Conservation (phyloP, 2,113 vertebrate genomes). For the Nematolebias whitei region DNA sequence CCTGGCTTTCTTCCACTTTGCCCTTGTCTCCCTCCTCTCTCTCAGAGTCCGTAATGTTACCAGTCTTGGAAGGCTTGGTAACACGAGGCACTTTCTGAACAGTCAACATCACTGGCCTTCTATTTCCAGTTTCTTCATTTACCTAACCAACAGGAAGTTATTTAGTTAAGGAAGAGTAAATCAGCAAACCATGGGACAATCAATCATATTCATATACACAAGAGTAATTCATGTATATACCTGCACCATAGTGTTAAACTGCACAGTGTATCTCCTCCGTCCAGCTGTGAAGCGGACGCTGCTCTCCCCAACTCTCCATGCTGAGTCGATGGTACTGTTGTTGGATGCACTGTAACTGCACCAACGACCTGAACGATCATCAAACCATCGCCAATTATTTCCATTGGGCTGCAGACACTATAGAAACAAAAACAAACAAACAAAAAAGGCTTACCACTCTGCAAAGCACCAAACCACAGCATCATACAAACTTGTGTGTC, state of each 20-base stretch:
- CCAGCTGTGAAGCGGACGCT: conserved; percentile 95
- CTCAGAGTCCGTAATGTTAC: conserved; percentile 84
- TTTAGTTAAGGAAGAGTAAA: conserved; percentile 6
- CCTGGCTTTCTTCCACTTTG: conserved; percentile 71
- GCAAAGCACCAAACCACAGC: not conserved
- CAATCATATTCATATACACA: not conserved
- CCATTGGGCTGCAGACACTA: conserved; percentile 92
- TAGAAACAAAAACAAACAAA: not conserved
- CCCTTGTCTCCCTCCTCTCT: conserved; percentile 84
- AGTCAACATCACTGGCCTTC: conserved; percentile 92
- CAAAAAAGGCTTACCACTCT: not conserved
- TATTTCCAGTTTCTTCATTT: conserved; percentile 93
- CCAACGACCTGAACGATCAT: conserved; percentile 94
- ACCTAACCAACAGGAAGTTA: conserved; percentile 75
- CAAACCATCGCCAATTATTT: conserved; percentile 97
- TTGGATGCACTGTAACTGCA: conserved; percentile 95
- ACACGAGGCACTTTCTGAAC: conserved; percentile 87
- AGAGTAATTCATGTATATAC: conserved; percentile 63
- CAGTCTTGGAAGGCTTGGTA: conserved; percentile 83
- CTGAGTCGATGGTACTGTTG: conserved; percentile 93
- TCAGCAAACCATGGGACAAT: not conserved
- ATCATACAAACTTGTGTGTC: not conserved
- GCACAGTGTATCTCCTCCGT: conserved; percentile 90
- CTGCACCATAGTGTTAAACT: conserved; percentile 97
- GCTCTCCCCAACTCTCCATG: conserved; percentile 92